Conservation (phyloP, 2,113 vertebrate genomes). For the Melanocharis versteri region DNA sequence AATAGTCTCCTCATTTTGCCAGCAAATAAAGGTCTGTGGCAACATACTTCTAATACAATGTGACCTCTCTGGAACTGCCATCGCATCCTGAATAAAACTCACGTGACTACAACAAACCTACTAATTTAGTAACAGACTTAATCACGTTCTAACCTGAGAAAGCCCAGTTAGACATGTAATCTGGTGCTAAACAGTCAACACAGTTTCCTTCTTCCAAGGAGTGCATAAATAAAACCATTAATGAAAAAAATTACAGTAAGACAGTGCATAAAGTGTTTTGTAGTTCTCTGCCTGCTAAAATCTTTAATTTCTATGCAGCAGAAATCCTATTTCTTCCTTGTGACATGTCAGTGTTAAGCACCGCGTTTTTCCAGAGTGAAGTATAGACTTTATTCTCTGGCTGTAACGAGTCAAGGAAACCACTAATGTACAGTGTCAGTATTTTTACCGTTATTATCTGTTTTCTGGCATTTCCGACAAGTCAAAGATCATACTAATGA, state of each 20-base stretch:
- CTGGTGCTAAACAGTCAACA: not conserved
- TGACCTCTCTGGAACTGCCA: not conserved
- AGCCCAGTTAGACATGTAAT: not conserved
- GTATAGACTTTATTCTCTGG: not conserved
- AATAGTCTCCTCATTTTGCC: not conserved
- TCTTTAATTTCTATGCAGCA: not conserved
- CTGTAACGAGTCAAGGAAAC: not conserved
- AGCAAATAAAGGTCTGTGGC: not conserved
- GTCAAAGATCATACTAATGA: not conserved
- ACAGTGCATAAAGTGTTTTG: not conserved
- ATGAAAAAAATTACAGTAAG: not conserved
- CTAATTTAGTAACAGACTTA: not conserved
- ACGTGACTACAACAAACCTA: not conserved
- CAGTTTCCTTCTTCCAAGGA: not conserved
- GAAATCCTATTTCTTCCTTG: not conserved
- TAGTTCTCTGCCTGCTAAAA: not conserved
- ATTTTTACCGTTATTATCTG: not conserved
- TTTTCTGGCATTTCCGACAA: not conserved
- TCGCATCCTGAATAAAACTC: not conserved
- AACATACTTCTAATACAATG: not conserved
- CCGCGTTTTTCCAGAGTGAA: not conserved
- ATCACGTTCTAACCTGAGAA: constrained; percentile 23
- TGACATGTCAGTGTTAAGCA: not conserved
- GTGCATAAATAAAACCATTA: not conserved
- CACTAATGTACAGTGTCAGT: not conserved